A percentile compares a stretch with the other conserved stretches of the same genome.
These are phyloP conservation scores for Caenorhabditis sp. DNA, from an alignment of 2,888 invertebrate genomes.

Conservation along the genomic window DNA sequence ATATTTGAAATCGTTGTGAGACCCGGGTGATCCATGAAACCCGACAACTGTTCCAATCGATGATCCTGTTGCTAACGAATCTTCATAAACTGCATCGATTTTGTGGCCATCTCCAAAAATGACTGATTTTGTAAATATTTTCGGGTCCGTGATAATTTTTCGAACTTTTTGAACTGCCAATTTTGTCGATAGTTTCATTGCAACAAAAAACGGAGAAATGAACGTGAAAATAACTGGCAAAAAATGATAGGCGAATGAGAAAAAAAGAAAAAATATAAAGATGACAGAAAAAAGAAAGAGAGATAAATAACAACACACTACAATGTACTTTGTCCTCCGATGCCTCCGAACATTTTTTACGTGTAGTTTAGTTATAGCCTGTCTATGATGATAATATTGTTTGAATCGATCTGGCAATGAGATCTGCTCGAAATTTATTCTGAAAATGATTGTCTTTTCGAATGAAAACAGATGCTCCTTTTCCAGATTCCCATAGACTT, in stretches of 20 bases:
- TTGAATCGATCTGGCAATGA: not conserved
- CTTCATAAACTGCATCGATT: slow-evolving; percentile 38
- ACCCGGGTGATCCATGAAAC: slow-evolving; percentile 56
- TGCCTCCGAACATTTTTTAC: not conserved
- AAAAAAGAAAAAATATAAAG: not conserved
- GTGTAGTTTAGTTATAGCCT: not conserved
- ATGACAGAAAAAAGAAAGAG: not conserved
- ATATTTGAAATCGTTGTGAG: slow-evolving; percentile 58
- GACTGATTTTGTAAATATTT: slow-evolving; percentile 11
- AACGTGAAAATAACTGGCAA: not conserved
- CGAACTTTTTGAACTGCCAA: too few species aligned
- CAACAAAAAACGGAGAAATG: not conserved
- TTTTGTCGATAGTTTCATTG: not conserved
- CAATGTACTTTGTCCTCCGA: not conserved
- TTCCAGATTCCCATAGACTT: not conserved
- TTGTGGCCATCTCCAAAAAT: slow-evolving; percentile 20
- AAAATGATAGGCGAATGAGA: not conserved
- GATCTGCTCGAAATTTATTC: slow-evolving; percentile 41
- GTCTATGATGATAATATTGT: not conserved
- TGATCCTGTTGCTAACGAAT: slow-evolving; percentile 46
- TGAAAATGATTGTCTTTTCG: slow-evolving; percentile 43
- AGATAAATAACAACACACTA: too few species aligned
- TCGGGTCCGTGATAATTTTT: slow-evolving; percentile 16
- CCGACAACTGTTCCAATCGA: slow-evolving; percentile 50
- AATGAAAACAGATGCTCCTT: slow-evolving; percentile 39